phyloP scores from a whole-genome alignment of 2,797 vertebrate genomes.

The Melopsittacus undulatus region DNA sequence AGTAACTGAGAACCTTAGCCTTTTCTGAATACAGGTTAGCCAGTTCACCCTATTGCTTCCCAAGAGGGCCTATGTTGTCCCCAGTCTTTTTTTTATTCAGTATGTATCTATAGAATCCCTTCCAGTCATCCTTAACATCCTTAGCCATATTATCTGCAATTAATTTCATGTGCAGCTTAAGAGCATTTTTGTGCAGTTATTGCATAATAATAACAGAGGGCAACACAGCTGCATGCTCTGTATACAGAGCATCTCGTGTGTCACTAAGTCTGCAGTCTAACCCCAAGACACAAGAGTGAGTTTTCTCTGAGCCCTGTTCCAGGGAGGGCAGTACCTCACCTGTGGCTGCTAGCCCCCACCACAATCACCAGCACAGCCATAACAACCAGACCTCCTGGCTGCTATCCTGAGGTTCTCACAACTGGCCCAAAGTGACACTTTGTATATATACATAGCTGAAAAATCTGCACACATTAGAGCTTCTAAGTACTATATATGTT shows the following conservation, averaged over 20 bases:
- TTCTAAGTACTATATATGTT: slow-evolving; percentile 39
- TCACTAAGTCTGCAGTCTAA: not conserved
- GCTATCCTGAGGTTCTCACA: not conserved
- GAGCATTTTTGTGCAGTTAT: not conserved
- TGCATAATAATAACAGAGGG: not conserved
- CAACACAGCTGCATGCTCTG: not conserved
- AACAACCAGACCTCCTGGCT: not conserved
- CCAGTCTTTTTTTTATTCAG: too few species aligned
- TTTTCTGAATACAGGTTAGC: too few species aligned
- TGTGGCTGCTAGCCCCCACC: not conserved
- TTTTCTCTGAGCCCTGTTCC: not conserved
- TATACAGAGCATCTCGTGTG: not conserved
- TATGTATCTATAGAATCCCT: too few species aligned
- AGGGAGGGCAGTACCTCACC: not conserved
- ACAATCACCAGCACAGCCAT: not conserved
- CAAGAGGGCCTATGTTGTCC: too few species aligned
- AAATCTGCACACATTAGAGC: slow-evolving; percentile 49
- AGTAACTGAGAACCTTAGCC: too few species aligned
- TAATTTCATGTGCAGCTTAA: slow-evolving; percentile 20
- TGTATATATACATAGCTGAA: slow-evolving; percentile 48
- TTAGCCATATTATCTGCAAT: not conserved
- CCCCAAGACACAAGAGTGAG: accelerated
- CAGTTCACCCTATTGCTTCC: too few species aligned
- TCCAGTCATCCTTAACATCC: too few species aligned
- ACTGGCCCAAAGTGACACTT: not conserved